Base-by-base conservation (phyloP, 2,888 invertebrate species). In the Drosophila pseudotalamancana region DNA sequence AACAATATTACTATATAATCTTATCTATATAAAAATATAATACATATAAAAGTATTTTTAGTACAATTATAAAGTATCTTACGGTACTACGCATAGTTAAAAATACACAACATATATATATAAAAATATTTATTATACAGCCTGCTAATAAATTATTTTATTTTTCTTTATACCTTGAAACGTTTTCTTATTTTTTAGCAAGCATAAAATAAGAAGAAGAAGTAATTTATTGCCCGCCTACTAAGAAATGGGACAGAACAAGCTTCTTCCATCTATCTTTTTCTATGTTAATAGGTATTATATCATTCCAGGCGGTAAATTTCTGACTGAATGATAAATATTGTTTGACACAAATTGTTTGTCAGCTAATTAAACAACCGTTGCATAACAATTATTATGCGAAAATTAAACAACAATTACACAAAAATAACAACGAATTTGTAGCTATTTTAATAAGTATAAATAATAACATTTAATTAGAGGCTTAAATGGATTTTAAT, bases 211-310 rank as follows among this genome's bases (percentile, higher is more conserved):
- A n/a, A n/a, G n/a, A n/a, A n/a, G n/a, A 57, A 25, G 16, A 27
- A 3, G n/a, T n/a, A 34, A 59, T 45, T 31, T 37, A 59, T 59
- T 35, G 6, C 18, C 9, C 14, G 19, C 16, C 11, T 21, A 23
- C 42, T 18, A 46, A 42, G 42, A 40, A 23, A 42, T 57, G 34
- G 42, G 54, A 54, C 23, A 54, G 54, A 53, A 29, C 37, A 37
- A 43, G 42, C 59, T 34, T 6, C 16, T 57, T 19, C 27, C 34
- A 56, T 56, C 34, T 11, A 43, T 42, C 57, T 27, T 27, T 9
- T 8, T 34, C 12, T 21, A 37, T 25, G n/a, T 42, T 23, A 59
- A 37, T 45, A 35, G 43, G 43, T 14, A 14, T 45, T 59, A 37
- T 19, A 37, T 31, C 35, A 43, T 45, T 43, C 18, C 29, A 19